These are phyloP conservation scores for Diogma glabrata DNA, from an alignment of 2,888 invertebrate genomes.

Conservation along the genomic window DNA sequence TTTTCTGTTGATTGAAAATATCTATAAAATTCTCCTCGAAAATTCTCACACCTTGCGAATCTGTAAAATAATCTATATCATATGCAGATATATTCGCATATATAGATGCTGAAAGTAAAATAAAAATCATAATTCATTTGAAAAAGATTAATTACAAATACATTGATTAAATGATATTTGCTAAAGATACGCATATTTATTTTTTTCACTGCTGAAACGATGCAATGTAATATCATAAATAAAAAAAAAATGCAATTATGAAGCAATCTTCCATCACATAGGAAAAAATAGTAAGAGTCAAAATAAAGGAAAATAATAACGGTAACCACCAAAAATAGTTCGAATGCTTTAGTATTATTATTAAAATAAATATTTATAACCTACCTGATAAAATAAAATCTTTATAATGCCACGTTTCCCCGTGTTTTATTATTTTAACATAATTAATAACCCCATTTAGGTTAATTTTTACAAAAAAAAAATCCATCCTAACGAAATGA, in stretches of 20 bases:
- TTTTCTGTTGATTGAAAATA: not conserved
- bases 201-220: not conserved
- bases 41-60: not conserved
- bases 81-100: not conserved
- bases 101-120: not conserved
- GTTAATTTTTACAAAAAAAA: not conserved
- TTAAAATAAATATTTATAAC: not conserved
- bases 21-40: not conserved
- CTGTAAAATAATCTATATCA: not conserved
- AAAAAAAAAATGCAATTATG: not conserved
- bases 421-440: not conserved
- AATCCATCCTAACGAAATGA: not conserved
- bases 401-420: not conserved
- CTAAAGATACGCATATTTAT: not conserved
- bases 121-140: not conserved
- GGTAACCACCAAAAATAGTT: not conserved
- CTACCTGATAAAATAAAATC: not conserved
- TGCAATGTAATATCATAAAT: not conserved
- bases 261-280: slow-evolving; percentile 1
- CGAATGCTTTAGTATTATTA: not conserved
- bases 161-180: not conserved
- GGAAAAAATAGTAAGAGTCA: slow-evolving; percentile 1
- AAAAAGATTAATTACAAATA: not conserved
- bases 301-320: slow-evolving; percentile 1
- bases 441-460: not conserved